A percentile compares a stretch with the other conserved stretches of the same genome.
These are phyloP conservation scores for Agelastica alni DNA, from an alignment of 2,888 invertebrate genomes.

Conservation along the genomic window DNA sequence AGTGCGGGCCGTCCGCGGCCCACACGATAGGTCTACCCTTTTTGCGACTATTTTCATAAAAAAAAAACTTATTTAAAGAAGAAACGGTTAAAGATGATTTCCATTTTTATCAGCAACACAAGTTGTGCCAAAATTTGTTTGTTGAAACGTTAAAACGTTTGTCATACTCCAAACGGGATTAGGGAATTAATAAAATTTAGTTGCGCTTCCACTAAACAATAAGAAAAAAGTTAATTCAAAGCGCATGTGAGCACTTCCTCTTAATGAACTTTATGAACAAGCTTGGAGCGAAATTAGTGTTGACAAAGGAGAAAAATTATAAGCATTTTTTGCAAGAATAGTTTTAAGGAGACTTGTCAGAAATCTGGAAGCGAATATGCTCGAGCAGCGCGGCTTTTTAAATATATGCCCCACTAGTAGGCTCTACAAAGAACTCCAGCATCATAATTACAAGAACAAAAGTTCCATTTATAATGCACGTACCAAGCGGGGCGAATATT, in stretches of 20 bases:
- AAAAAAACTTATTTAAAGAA: too few relatives aligned
- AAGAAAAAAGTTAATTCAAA: slow-evolving; percentile 2
- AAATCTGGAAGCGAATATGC: slow-evolving; percentile 31
- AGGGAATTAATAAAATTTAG: too few relatives aligned
- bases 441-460: slow-evolving; percentile 41
- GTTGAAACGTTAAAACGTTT: too few relatives aligned
- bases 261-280: slow-evolving; percentile 1
- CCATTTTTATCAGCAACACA: too few relatives aligned
- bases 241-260: background rate
- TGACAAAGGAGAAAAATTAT: slow-evolving; percentile 38
- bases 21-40: too few relatives aligned
- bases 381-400: slow-evolving; percentile 26
- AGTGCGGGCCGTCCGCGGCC: too few relatives aligned
- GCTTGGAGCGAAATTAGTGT: slow-evolving; percentile 27
- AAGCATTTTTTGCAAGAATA: slow-evolving; percentile 33
- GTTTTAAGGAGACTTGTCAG: slow-evolving; percentile 27
- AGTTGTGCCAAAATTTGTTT: too few relatives aligned
- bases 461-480: slow-evolving; percentile 39
- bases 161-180: too few relatives aligned
- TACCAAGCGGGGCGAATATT: slow-evolving; percentile 32
- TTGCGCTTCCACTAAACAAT: too few relatives aligned
- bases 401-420: slow-evolving; percentile 28
- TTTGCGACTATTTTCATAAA: too few relatives aligned
- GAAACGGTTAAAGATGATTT: too few relatives aligned
- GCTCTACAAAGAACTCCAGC: slow-evolving; percentile 31